Evolutionary conservation across 1,140 invertebrate species (phyloP), one percentile per base, ranked within the genome.

Genomic region (Tetramorium alpestre): DNA sequence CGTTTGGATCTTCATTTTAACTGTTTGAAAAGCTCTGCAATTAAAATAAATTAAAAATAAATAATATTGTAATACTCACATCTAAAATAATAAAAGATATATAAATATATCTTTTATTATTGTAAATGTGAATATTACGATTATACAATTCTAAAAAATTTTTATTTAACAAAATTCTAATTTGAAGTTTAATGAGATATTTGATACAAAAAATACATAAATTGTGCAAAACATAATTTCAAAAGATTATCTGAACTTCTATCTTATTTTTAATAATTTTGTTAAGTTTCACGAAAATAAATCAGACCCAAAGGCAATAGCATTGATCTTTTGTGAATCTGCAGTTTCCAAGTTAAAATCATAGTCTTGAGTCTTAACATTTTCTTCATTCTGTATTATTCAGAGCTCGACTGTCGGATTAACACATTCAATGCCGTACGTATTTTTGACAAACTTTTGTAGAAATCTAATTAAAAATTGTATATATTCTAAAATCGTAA

Each of bases 381-480:
- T 28, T 64, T 47, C 18, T n/a, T 51, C 18, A 11, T 28, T 77
- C 7, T 16, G 8, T 60, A 25, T 22, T 56, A 44, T 47, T n/a
- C 33, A 8, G n/a, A 70, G 22, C 54, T 81, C 44, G 4, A 65
- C 28, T 22, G 7, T 80, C 47, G 16, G 28, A 41, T 69, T 47
- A 49, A 81, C 11, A 44, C 25, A 0, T 56, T 60, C 22, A 72
- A 60, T 28, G 38, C 11, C 16, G 67, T 38, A 56, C n/a, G 0
- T 4, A 44, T 18, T 80, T 80, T 78, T 38, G 16, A 44, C 51
- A 49, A 58, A 82, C n/a, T 72, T 38, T 58, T 41, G 10, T 70
- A 41, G 7, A 70, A 58, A 6, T 11, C 11, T 28, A 33, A 81
- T 70, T 78, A 62, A n/a, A 28, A 16, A 76, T 54, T 41, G 2